Evolutionary conservation across 2,888 invertebrate species (phyloP).

Genomic region (Pollenia angustigena): DNA sequence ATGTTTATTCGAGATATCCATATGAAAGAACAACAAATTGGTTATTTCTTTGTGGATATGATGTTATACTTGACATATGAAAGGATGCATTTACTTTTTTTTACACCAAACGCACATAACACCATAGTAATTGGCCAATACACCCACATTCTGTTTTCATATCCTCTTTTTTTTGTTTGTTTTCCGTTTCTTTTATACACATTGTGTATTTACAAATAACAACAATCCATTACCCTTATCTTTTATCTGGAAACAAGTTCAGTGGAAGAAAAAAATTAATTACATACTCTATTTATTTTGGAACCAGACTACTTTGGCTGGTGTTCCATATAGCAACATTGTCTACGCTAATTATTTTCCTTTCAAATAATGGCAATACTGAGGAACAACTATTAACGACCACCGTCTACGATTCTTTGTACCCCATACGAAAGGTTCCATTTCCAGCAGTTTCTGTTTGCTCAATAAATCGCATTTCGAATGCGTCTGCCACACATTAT

Average conservation of each 20-base stretch:
- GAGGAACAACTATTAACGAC: slow-evolving; percentile 76
- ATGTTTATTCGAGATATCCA: slow-evolving; percentile 24
- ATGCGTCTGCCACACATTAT: slow-evolving; percentile 80
- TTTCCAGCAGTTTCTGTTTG: slow-evolving; percentile 88
- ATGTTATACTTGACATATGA: slow-evolving; percentile 4
- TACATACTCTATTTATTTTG: slow-evolving; percentile 59
- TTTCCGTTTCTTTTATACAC: slow-evolving; percentile 15
- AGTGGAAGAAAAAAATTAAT: slow-evolving; percentile 67
- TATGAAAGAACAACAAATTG: slow-evolving; percentile 51
- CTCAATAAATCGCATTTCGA: slow-evolving; percentile 86
- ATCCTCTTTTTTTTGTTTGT: slow-evolving; percentile 20
- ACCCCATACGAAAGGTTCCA: slow-evolving; percentile 86
- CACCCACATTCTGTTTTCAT: slow-evolving; percentile 35
- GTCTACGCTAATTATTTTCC: slow-evolving; percentile 79
- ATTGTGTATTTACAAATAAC: slow-evolving; percentile 53
- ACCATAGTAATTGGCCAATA: slow-evolving; percentile 55
- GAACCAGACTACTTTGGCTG: slow-evolving; percentile 80
- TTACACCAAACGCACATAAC: slow-evolving; percentile 6
- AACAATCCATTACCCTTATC: slow-evolving; percentile 41
- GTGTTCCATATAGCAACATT: slow-evolving; percentile 79
- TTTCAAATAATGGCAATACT: slow-evolving; percentile 76
- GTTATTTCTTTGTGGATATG: slow-evolving; percentile 39
- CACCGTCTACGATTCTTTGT: slow-evolving; percentile 81
- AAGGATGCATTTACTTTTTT: slow-evolving; percentile 33
- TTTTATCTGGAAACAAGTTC: background rate